Evolutionary conservation across 2,888 invertebrate genomes (phyloP), one percentile per base, ranked within the genome.

Genomic region (Cryptocheilus praepositus): DNA sequence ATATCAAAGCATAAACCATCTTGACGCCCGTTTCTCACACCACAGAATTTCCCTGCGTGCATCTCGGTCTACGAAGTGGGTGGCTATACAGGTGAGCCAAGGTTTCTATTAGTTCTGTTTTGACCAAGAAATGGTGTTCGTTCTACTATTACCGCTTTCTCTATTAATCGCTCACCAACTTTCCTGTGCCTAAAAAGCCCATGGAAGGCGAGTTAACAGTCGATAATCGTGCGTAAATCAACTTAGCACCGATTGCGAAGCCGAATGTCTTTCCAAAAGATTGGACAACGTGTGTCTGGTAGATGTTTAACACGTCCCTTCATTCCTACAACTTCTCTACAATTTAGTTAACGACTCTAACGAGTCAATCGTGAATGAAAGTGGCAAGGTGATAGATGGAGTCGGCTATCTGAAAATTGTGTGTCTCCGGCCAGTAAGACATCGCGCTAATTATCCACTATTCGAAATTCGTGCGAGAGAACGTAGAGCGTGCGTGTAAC

Each of bases 141-240:
- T 36, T 11, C 13, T 11, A 44, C 44, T 13, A 4, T 49, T 55
- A 68, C n/a, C 55, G 70, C 77, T 70, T 79, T 79, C 76, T 71
- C 71, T 71, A 66, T 28, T 71, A 67, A 76, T 78, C 70, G 67
- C 56, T 25, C 61, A n/a, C 25, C 54, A 61, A 16, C 67, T 62
- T 70, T 61, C 67, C 28, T 49, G 45, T 43, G 46, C 56, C 51
- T 43, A 19, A 22, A 76, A 69, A 56, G 67, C 65, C 60, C 53
- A 16, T 13, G 64, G 22, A 21, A 45, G 44, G 2, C 18, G 36
- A 36, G 36, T 36, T 36, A 36, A 36, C 13, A 21, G 19, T 13
- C 56, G 58, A 64, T 77, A 77, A 69, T 59, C 61, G 43, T 59
- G 44, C 64, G 70, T 79, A 80, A 80, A 79, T 80, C 73, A 77